Base-by-base conservation (phyloP, 1,140 invertebrate species). In the Magallana gigas region DNA sequence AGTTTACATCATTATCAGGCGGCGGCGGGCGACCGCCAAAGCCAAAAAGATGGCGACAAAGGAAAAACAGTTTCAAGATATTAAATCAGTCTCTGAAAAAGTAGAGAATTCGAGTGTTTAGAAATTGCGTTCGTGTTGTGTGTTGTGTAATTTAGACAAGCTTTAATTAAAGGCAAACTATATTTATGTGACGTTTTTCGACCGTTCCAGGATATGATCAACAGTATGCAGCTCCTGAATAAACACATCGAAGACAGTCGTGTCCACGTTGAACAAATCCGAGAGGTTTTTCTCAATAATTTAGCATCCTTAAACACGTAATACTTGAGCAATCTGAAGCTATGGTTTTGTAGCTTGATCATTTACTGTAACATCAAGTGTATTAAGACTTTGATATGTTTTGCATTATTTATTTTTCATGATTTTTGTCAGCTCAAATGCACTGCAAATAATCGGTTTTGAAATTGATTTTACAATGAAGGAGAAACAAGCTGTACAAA, bases 1-100 rank as follows among this genome's bases (percentile, higher is more conserved):
- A 9, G 85, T 89, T 11, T 89, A 76, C 29, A 64, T 87, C n/a
- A 86, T 89, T 8, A 89, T 89, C 36, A 87, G 82, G 60, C 62
- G 88, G 56, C 48, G 88, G 11, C 86, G 84, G 29, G 8, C 18
- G 8, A 76, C 23, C 5, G 8, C 68, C 18, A 76, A 36, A 12
- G 12, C 23, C 23, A 76, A 76, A 29, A 76, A 11, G 36, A 23
- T 29, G 4, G 23, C 68, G 23, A 76, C 18, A 12, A 29, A 29
- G 68, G 68, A 76, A 8, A 76, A 76, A 12, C 7, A 8, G 14
- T 29, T 76, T 29, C 68, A 76, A 29, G 36, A 76, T 29, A 11
- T 76, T 23, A 76, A 76, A 12, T 76, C 68, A 11, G 18, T 76
- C 1, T 29, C 8, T 8, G 68, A 76, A 29, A 76, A 76, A 76